Evolutionary conservation across 1,140 invertebrate genomes (phyloP).

Genomic region (Aphaenogaster rudis): DNA sequence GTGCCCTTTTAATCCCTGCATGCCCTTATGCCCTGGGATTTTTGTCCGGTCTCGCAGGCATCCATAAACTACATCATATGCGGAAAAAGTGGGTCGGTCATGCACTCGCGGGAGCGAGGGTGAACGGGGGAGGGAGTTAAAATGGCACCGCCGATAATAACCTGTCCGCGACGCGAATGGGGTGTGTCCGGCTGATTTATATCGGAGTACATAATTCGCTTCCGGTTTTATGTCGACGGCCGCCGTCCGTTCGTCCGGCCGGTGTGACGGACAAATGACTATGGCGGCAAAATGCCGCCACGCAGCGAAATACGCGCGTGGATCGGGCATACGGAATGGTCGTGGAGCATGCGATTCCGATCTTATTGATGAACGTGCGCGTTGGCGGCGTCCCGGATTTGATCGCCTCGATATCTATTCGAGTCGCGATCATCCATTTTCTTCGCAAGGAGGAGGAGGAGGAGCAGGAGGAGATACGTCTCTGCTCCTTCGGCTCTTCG

Average conservation of each 20-base stretch:
- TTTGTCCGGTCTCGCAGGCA: slow-evolving; percentile 19
- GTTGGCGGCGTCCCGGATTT: slow-evolving; percentile 41
- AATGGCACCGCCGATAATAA: slow-evolving; percentile 59
- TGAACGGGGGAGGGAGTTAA: slow-evolving; percentile 5
- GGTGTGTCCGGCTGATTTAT: slow-evolving; percentile 62
- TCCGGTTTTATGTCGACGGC: slow-evolving; percentile 57
- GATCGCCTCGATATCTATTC: slow-evolving; percentile 58
- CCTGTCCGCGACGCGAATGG: slow-evolving; percentile 48
- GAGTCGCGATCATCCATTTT: slow-evolving; percentile 65
- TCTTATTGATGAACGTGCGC: slow-evolving; percentile 63
- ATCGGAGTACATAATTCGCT: slow-evolving; percentile 61
- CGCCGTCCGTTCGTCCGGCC: neutral
- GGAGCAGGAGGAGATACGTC: neutral
- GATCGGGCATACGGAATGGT: slow-evolving; percentile 9
- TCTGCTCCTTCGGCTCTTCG: slow-evolving; percentile 5
- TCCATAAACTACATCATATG: slow-evolving; percentile 19
- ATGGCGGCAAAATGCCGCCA: slow-evolving; percentile 39
- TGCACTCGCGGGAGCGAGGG: neutral
- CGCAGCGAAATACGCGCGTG: slow-evolving; percentile 37
- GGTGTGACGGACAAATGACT: slow-evolving; percentile 55
- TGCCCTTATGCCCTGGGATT: slow-evolving; percentile 15
- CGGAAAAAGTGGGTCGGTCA: slow-evolving; percentile 51
- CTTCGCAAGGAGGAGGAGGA: neutral
- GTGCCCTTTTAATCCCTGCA: neutral
- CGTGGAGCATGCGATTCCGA: slow-evolving; percentile 22